A percentile compares a stretch with the other conserved stretches of the same genome.
These are phyloP conservation scores for Athalia cordata DNA, from an alignment of 2,888 invertebrate genomes.

Conservation along the genomic window DNA sequence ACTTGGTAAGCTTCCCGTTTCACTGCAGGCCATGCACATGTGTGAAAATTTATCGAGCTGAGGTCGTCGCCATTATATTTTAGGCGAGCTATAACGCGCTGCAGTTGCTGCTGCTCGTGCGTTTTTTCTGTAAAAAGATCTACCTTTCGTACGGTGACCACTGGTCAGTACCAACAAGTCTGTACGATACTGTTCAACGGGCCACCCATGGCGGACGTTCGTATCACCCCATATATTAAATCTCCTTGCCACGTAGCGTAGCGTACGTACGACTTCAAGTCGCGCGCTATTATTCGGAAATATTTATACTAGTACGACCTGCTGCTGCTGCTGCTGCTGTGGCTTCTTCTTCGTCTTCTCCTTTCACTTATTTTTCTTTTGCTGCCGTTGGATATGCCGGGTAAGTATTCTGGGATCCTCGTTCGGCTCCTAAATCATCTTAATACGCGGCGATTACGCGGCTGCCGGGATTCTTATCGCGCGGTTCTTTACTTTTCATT, in stretches of 20 bases:
- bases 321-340: slow-evolving; percentile 48
- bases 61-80: slow-evolving; percentile 67
- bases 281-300: slow-evolving; percentile 68
- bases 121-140: too few species aligned
- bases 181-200: slow-evolving; percentile 37
- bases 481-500: neutral
- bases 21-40: slow-evolving; percentile 46
- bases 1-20: slow-evolving; percentile 60
- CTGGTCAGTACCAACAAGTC: neutral
- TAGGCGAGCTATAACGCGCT: slow-evolving; percentile 58
- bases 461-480: neutral
- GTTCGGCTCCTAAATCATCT: slow-evolving; percentile 64
- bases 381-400: neutral
- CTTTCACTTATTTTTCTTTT: too few species aligned
- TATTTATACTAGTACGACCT: slow-evolving; percentile 63
- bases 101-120: slow-evolving; percentile 40
- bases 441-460: slow-evolving; percentile 65
- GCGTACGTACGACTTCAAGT: slow-evolving; percentile 45
- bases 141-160: neutral
- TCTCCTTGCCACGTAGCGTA: slow-evolving; percentile 49
- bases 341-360: neutral
- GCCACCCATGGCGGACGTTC: slow-evolving; percentile 65
- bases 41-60: slow-evolving; percentile 67
- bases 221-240: slow-evolving; percentile 67
- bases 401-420: slow-evolving; percentile 7